phyloP scores from a whole-genome alignment of 1,140 invertebrate species.

The Tachypleus tridentatus region DNA sequence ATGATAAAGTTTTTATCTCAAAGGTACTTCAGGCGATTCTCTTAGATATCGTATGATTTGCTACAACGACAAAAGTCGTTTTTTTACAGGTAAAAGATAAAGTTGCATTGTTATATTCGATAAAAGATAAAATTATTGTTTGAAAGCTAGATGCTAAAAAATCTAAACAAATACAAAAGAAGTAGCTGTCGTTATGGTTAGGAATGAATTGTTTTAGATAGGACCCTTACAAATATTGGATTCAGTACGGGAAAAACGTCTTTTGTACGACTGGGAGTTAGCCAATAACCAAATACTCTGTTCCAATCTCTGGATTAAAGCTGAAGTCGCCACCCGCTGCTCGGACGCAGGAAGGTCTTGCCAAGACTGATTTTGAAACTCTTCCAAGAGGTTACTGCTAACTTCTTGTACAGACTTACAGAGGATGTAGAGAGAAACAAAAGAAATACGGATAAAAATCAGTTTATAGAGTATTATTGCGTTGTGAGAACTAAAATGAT shows the following conservation, averaged over 20 bases:
- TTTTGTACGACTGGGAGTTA: constrained; percentile 66
- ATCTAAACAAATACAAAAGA: constrained; percentile 21
- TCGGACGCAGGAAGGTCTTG: constrained; percentile 47
- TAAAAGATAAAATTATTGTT: not conserved
- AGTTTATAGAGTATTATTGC: no score
- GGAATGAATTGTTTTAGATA: no score
- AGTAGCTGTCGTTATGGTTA: no score
- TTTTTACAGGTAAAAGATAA: not conserved
- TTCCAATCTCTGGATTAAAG: constrained; percentile 70
- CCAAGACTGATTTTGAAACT: constrained; percentile 74
- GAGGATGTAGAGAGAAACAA: no score
- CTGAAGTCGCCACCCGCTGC: constrained; percentile 72
- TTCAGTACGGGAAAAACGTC: constrained; percentile 60
- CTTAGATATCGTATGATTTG: no score
- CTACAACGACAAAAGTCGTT: no score
- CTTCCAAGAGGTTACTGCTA: constrained; percentile 76
- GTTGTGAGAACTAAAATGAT: no score
- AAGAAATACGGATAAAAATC: no score
- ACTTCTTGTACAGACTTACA: constrained; percentile 54
- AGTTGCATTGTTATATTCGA: not conserved
- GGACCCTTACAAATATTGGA: constrained; percentile 66
- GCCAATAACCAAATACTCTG: constrained; percentile 83
- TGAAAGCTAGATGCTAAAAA: not conserved
- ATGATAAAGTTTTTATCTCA: no score
- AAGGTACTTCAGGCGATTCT: no score